Conservation (phyloP, 92 coral and sea anemone species). For the Epizoanthus fatuus region DNA sequence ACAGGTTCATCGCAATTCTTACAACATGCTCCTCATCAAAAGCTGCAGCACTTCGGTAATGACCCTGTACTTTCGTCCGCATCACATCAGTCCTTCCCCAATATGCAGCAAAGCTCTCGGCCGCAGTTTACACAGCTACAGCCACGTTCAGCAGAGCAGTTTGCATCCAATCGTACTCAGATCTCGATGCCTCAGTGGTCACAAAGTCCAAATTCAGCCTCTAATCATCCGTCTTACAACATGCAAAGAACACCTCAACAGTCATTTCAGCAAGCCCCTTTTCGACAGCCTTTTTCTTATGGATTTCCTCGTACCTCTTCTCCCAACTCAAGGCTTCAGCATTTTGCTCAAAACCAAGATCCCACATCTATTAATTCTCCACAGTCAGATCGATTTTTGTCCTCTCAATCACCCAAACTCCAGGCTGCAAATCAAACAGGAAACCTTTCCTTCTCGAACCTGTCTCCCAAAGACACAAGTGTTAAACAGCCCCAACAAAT, state of each 20-base stretch:
- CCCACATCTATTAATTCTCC: constrained; percentile 70
- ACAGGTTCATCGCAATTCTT: constrained; percentile 67
- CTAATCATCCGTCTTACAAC: constrained; percentile 65
- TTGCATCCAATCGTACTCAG: constrained; percentile 77
- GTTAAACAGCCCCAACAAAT: constrained; percentile 73
- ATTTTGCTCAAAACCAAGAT: constrained; percentile 78
- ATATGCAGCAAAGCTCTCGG: constrained; percentile 83
- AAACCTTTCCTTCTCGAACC: constrained; percentile 67
- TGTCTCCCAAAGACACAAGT: constrained; percentile 86
- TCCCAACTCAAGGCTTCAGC: constrained; percentile 86
- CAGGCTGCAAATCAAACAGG: constrained; percentile 81
- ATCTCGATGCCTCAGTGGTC: constrained; percentile 76
- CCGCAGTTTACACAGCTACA: constrained; percentile 81
- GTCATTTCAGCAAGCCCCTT: constrained; percentile 77
- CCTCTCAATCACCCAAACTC: constrained; percentile 89
- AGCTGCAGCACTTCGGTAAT: constrained; percentile 92
- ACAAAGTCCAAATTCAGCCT: constrained; percentile 79
- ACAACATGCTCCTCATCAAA: constrained; percentile 86
- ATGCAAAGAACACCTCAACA: constrained; percentile 73
- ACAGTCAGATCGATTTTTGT: constrained; percentile 62
- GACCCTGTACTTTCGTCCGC: constrained; percentile 92
- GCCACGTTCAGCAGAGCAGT: constrained; percentile 77
- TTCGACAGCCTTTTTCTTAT: constrained; percentile 83
- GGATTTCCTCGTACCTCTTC: constrained; percentile 91
- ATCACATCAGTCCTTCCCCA: constrained; percentile 78